Evolutionary conservation across 1,140 invertebrate species (phyloP).

Genomic region (Ceratina australensis): DNA sequence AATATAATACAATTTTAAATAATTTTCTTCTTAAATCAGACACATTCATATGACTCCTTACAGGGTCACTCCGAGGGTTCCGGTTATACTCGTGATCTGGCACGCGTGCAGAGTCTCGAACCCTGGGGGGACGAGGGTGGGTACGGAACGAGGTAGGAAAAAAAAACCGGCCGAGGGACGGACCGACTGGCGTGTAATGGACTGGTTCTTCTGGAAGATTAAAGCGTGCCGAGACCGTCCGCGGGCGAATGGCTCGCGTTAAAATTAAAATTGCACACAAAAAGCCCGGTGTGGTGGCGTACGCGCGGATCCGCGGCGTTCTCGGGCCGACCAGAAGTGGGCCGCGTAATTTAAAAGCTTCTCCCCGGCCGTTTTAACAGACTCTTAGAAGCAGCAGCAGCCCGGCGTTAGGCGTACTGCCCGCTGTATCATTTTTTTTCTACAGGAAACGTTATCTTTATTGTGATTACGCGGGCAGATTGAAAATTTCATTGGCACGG

Average conservation of each 20-base stretch:
- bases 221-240: slow-evolving; percentile 59
- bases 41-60: too few species aligned
- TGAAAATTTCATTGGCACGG: too few species aligned
- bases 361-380: slow-evolving; percentile 45
- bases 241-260: slow-evolving; percentile 61
- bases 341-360: slow-evolving; percentile 65
- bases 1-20: too few species aligned
- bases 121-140: background rate
- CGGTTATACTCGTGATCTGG: too few species aligned
- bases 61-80: too few species aligned
- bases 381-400: slow-evolving; percentile 28
- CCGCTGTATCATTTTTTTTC: too few species aligned
- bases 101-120: too few species aligned
- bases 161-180: background rate
- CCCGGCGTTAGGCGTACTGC: slow-evolving; percentile 39
- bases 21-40: too few species aligned
- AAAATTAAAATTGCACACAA: slow-evolving; percentile 66
- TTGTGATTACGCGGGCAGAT: too few species aligned
- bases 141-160: background rate
- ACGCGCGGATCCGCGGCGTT: background rate
- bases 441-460: too few species aligned
- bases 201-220: slow-evolving; percentile 67
- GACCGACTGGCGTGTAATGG: slow-evolving; percentile 47
- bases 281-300: slow-evolving; percentile 34
- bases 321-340: slow-evolving; percentile 10